Evolutionary conservation across 2,888 invertebrate species (phyloP), one percentile per base, ranked within the genome.

Genomic region (Melitaea athalia): DNA sequence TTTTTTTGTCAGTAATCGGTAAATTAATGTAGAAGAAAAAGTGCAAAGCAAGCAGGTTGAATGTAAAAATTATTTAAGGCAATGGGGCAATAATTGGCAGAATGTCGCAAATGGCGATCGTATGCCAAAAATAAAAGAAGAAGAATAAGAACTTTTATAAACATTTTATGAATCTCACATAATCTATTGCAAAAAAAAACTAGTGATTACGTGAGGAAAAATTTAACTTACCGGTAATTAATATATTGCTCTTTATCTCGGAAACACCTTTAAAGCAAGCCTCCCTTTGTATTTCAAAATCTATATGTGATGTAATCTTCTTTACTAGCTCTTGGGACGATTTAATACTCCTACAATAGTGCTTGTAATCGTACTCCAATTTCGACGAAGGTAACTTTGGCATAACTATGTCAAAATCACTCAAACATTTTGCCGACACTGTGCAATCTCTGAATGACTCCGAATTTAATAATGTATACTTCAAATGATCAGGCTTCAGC

Each of bases 361-460:
- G 87, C 70, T 84, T 89, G 45, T 81, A 88, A 72, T 91, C 90
- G 79, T 89, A 89, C 63, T 89, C 89, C 55, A 88, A 72, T 38
- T 85, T 85, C 0, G 84, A 83, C 0, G 78, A 63, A 2, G 74
- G 45, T 0, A 76, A 71, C 71, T 88, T 89, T 1, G 86, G 85
- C 15, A 83, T 72, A 2, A 70, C 78, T 68, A 89, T 76, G 6
- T 91, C 91, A 4, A 79, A 71, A 63, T 87, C 87, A 64, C 60
- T 81, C 11, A 88, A 78, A 65, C 87, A 88, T 74, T 84, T 87
- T 0, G 88, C 92, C 10, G 88, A 74, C 68, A 93, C 88, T 5
- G 91, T 91, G 73, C 93, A 93, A 45, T 91, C 86, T 66, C 93
- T 84, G 64, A 94, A 91, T 12, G 93, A 92, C 74, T 93, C 92